Evolutionary conservation across 2,113 vertebrate genomes (phyloP).

Genomic region (Pluvialis apricaria): DNA sequence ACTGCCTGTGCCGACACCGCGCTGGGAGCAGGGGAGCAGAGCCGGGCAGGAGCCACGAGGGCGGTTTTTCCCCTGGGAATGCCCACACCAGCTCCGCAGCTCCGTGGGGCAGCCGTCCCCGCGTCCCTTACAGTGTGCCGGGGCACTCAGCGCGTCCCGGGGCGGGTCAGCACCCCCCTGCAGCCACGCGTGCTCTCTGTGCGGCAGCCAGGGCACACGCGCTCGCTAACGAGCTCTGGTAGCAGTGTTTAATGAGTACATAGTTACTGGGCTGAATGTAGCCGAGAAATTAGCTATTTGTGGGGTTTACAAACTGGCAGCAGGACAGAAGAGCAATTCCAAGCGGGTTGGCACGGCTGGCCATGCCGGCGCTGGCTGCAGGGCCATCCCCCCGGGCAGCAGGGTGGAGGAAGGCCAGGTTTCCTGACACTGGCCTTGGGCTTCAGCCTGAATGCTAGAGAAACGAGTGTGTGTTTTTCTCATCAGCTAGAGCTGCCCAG

Average conservation of each 20-base stretch:
- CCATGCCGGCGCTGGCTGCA: not conserved
- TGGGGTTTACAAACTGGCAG: not conserved
- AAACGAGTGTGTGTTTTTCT: not conserved
- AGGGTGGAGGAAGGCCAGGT: not conserved
- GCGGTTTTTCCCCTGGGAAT: not conserved
- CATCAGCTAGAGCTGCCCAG: not conserved
- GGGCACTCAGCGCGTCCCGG: not conserved
- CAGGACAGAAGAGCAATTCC: not conserved
- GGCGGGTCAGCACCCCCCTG: not conserved
- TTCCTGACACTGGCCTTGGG: not conserved
- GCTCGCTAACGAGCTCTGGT: not conserved
- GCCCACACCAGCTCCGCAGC: fast-evolving
- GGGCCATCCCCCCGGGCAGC: not conserved
- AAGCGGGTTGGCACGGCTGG: fast-evolving
- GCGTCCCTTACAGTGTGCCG: fast-evolving
- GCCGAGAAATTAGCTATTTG: not conserved
- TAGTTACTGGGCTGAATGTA: not conserved
- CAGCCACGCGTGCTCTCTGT: not conserved
- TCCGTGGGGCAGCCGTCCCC: fast-evolving
- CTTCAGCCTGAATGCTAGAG: not conserved
- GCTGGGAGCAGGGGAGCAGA: too few species aligned
- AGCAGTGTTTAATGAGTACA: not conserved
- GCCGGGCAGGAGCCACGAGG: not conserved
- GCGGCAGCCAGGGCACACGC: not conserved
- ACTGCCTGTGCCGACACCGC: not conserved